Percentiles rank a stretch among this genome's conserved stretches.
Evolutionary conservation across 2,888 invertebrate species (phyloP).

Genomic region (Watsonalla binaria): DNA sequence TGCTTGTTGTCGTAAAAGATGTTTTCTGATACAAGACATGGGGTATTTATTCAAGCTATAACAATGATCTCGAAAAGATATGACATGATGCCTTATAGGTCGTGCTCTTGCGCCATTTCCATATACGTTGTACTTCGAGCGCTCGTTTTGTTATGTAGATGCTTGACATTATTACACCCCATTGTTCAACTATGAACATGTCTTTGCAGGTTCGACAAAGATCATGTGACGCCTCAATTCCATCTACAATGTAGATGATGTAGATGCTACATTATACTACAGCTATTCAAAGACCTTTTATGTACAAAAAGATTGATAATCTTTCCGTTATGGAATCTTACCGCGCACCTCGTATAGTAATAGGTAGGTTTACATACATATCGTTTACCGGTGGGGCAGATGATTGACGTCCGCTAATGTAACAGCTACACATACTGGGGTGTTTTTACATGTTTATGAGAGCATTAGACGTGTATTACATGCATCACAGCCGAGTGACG

Average conservation of each 20-base stretch:
- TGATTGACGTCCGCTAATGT: no score
- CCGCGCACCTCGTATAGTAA: no score
- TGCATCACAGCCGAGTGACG: no score
- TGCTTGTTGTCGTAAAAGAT: background rate
- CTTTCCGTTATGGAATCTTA: no score
- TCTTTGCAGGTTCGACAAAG: conserved; percentile 37
- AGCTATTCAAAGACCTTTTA: background rate
- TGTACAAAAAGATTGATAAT: no score
- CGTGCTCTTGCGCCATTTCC: conserved; percentile 23
- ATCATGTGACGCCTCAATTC: conserved; percentile 22
- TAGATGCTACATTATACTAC: conserved; percentile 7
- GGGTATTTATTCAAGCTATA: conserved; percentile 1
- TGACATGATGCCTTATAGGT: conserved; percentile 8
- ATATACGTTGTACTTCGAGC: conserved; percentile 28
- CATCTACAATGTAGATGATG: conserved; percentile 18
- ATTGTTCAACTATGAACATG: conserved; percentile 40
- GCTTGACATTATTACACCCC: conserved; percentile 29
- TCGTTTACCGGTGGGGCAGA: no score
- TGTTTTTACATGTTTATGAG: no score
- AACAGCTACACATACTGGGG: no score
- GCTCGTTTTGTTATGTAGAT: conserved; percentile 59
- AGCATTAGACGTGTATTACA: no score
- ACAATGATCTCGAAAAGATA: conserved; percentile 7
- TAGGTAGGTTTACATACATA: no score
- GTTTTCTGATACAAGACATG: background rate